These are phyloP conservation scores for Itoplectis maculator DNA, from an alignment of 2,888 invertebrate genomes.

Conservation along the genomic window DNA sequence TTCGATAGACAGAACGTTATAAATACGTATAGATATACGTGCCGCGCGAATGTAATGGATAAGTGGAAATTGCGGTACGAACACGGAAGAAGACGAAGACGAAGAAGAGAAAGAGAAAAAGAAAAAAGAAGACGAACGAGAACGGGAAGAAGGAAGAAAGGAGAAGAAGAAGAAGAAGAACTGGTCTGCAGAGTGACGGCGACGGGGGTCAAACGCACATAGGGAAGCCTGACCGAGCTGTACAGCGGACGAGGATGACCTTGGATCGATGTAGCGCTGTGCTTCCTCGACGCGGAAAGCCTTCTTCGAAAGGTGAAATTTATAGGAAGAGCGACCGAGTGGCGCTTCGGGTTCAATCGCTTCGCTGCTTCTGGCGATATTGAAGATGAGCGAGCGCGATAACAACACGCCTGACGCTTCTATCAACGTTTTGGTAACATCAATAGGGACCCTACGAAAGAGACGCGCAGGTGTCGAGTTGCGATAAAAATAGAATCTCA, in stretches of 20 bases:
- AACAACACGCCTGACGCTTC: conserved; percentile 16
- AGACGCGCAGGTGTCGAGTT: background rate
- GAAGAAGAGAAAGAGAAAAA: too few relatives aligned
- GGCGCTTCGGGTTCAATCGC: conserved; percentile 22
- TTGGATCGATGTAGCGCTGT: conserved; percentile 45
- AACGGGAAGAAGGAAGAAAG: conserved; percentile 39
- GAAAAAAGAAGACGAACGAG: conserved; percentile 27
- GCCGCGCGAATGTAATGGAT: conserved; percentile 37
- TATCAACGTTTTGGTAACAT: conserved; percentile 31
- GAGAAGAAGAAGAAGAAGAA: conserved; percentile 57
- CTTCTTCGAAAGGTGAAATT: conserved; percentile 42
- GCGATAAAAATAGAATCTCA: conserved; percentile 1
- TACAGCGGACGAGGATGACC: conserved; percentile 37
- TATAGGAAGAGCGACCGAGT: background rate
- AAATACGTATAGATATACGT: conserved; percentile 50
- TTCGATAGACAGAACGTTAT: conserved; percentile 60
- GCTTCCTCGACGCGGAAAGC: conserved; percentile 1
- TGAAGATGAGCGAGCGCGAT: conserved; percentile 33
- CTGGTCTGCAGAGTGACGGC: conserved; percentile 31
- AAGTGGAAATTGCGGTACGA: conserved; percentile 56
- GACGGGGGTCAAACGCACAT: conserved; percentile 54
- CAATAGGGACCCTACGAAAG: background rate
- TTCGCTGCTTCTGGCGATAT: conserved; percentile 35
- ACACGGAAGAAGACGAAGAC: conserved; percentile 31
- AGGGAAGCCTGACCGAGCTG: conserved; percentile 14